Evolutionary conservation across 2,113 vertebrate genomes (phyloP), one percentile per base, ranked within the genome.

Genomic region (Gobius niger): DNA sequence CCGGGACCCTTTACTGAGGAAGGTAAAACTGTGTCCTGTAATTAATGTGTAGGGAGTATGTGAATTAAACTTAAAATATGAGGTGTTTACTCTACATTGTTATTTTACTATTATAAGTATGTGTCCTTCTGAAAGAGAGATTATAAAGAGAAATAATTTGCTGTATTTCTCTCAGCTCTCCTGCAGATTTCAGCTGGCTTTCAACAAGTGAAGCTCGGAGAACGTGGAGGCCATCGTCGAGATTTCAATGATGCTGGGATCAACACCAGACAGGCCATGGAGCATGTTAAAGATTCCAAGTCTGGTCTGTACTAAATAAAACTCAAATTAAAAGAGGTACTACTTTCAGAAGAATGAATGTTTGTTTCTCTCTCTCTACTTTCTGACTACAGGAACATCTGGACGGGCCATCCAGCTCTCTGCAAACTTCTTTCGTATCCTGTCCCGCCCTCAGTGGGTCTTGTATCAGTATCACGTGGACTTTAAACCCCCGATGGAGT

Each of bases 401-500:
- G 97, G 98, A 0, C 46, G 44, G 6, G 0, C 52, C 0, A 93
- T 99, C 47, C 88, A 80, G 47, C 75, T 99, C 73, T 91, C 73
- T 2, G 82, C 96, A 0, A 99, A 99, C 91, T 96, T 90, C 74
- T 94, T 96, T 42, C 93, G 94, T 0, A 79, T 99, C 84, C 74
- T 92, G 0, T 97, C 96, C 1, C 94, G 95, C 0, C 96, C 97
- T 0, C 92, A 95, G 61, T 99, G 98, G 97, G 90, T 92, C 44
- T 86, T 99, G 0, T 98, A 94, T 68, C 98, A 99, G 81, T 99
- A 99, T 68, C 96, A 98, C 1, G 88, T 98, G 34, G 91, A 84
- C 87, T 99, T 93, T 68, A 95, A 86, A 5, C 97, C 98, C 0
- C 86, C 92, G 10, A 95, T 99, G 94, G 98, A 99, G 84, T 92